These are phyloP conservation scores for Nymphalis polychloros DNA, from an alignment of 2,888 invertebrate species.

Conservation along the genomic window DNA sequence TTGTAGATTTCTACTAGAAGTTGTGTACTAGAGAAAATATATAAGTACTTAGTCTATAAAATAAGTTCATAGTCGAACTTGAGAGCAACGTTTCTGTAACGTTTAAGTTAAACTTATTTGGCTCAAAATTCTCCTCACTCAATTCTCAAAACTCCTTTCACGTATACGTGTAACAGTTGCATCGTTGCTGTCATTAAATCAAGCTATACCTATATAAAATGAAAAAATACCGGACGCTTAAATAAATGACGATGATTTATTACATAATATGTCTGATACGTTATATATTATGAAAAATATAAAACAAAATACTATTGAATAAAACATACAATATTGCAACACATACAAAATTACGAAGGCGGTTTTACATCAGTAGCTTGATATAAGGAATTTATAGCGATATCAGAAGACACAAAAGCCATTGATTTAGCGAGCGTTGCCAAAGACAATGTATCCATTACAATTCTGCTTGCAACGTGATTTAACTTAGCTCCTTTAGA, in stretches of 20 bases:
- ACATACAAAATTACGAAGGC: constrained; percentile 52
- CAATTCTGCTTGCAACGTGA: constrained; percentile 73
- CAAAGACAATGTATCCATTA: constrained; percentile 73
- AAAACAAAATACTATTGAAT: background rate
- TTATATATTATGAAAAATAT: background rate
- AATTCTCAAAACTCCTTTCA: too few relatives aligned
- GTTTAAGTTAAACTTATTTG: too few relatives aligned
- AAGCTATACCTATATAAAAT: too few relatives aligned
- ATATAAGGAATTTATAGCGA: constrained; percentile 75
- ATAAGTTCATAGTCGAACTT: too few relatives aligned
- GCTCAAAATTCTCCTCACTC: too few relatives aligned
- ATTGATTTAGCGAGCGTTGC: constrained; percentile 74
- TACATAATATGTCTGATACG: background rate
- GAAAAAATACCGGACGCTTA: background rate
- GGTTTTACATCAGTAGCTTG: constrained; percentile 74
- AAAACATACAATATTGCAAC: background rate
- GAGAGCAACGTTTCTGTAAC: too few relatives aligned
- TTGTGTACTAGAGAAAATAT: too few relatives aligned
- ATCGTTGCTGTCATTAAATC: background rate
- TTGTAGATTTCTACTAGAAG: too few relatives aligned
- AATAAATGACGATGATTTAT: background rate
- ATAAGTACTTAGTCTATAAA: too few relatives aligned
- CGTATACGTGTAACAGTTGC: too few relatives aligned
- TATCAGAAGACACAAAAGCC: constrained; percentile 76
- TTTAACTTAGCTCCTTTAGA: constrained; percentile 72